phyloP scores from a whole-genome alignment of 2,113 vertebrate genomes.

The Mastomys coucha region DNA sequence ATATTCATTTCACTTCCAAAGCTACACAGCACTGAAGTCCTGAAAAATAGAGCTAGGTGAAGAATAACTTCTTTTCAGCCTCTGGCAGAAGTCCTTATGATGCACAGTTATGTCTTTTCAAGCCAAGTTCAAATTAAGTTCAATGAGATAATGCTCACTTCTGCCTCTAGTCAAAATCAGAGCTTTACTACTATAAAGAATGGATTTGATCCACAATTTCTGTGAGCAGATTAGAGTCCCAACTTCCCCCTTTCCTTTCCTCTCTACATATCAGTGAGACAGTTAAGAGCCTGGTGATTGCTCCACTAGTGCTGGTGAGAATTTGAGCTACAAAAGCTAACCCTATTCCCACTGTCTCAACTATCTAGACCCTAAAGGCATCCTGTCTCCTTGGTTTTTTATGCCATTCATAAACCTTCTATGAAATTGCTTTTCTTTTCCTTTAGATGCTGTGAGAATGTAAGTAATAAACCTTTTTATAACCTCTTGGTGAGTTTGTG shows the following conservation, averaged over 20 bases:
- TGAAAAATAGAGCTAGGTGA: background rate
- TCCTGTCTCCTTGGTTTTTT: background rate
- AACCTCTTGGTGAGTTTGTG: background rate
- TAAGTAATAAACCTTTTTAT: background rate
- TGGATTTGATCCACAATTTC: conserved; percentile 6
- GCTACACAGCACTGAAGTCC: background rate
- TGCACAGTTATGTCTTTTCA: background rate
- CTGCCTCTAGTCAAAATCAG: background rate
- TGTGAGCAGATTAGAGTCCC: background rate
- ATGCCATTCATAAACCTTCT: background rate
- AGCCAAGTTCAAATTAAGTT: conserved; percentile 36
- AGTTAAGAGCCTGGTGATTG: background rate
- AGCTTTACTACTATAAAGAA: background rate
- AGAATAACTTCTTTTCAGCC: background rate
- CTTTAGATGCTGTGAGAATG: background rate
- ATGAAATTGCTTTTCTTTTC: background rate
- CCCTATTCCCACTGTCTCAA: too few species aligned
- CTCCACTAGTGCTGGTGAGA: background rate
- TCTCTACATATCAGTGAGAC: background rate
- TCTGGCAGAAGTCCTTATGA: background rate
- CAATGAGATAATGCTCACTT: background rate
- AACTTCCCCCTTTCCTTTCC: background rate
- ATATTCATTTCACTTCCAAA: background rate
- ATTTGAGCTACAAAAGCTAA: background rate
- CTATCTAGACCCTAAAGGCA: background rate